Base-by-base conservation (phyloP, 2,888 invertebrate species). In the Poecilus cupreus region DNA sequence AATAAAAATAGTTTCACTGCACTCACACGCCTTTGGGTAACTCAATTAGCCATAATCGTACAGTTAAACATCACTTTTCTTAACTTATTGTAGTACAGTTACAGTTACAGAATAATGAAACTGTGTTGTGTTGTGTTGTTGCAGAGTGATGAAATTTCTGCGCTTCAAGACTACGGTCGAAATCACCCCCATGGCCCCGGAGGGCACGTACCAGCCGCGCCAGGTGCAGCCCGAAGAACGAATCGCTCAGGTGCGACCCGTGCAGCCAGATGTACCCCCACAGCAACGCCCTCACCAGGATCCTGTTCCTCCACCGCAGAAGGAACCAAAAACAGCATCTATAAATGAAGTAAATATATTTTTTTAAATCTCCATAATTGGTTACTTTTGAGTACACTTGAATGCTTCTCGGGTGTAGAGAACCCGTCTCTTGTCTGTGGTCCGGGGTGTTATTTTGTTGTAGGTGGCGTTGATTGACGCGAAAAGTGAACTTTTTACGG, bases 111-210 rank as follows among this genome's bases (percentile, higher is more conserved):
- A n/a, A 11, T 2, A 43, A 8, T 43, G 43, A 43, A 32, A 32
- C 5, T 51, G 5, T 16, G 18, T 51, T 18, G 18, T 13, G 18
- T 8, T 51, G 16, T 18, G 2, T 13, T 10, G n/a, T 72, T 49
- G 4, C 51, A 76, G 76, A 76, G 51, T 75, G 10, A 76, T 76
- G 76, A 24, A 32, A 18, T 54, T 76, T 20, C 51, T 76, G 5
- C 13, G 57, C 54, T 76, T 57, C 32, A 76, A 76, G 18, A 11
- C 13, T 10, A 74, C 8, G 5, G 24, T 24, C 0, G 43, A 74
- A n/a, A 20, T 46, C 18, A 68, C 10, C 64, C 18, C 32, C 8
- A n/a, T 6, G 20, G 64, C 32, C 6, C 13, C 60, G 4, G 60
- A 6, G 3, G 60, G 24, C 26, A 60, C 26, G n/a, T 64, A 32